Evolutionary conservation across 2,113 vertebrate species (phyloP).

Genomic region (Bubo blakistoni): DNA sequence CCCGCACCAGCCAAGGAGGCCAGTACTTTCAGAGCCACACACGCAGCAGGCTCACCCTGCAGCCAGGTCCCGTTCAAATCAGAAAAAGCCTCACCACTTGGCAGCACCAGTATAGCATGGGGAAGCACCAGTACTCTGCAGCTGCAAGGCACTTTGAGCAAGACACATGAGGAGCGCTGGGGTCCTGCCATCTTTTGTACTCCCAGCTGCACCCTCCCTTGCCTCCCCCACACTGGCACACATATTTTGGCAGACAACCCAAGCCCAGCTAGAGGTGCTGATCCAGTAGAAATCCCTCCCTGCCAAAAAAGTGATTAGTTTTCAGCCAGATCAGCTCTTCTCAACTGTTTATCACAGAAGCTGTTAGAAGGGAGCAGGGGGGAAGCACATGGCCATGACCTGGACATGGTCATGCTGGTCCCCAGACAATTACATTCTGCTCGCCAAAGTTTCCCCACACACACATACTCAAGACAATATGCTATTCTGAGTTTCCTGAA

Average conservation of each 20-base stretch:
- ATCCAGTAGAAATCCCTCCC: not conserved
- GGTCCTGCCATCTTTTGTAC: not conserved
- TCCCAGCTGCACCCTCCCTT: not conserved
- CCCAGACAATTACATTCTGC: not conserved
- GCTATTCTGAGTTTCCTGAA: not conserved
- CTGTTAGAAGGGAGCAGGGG: not conserved
- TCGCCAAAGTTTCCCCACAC: not conserved
- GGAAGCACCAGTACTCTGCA: fast-evolving
- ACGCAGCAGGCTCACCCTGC: not conserved
- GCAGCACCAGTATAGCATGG: fast-evolving
- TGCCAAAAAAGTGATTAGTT: not conserved
- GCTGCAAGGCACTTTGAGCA: not conserved
- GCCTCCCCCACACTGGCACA: not conserved
- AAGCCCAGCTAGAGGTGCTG: not conserved
- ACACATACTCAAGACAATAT: not conserved
- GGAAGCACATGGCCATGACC: not conserved
- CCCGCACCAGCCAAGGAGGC: not conserved
- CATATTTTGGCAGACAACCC: not conserved
- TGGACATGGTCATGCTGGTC: fast-evolving
- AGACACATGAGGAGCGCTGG: fast-evolving
- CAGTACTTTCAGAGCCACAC: not conserved
- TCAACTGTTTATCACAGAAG: not conserved
- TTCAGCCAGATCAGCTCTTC: not conserved
- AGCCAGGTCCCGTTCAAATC: not conserved
- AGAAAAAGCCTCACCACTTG: fast-evolving